phyloP scores from a whole-genome alignment of 1,140 invertebrate species.

The Vanessa tameamea region DNA sequence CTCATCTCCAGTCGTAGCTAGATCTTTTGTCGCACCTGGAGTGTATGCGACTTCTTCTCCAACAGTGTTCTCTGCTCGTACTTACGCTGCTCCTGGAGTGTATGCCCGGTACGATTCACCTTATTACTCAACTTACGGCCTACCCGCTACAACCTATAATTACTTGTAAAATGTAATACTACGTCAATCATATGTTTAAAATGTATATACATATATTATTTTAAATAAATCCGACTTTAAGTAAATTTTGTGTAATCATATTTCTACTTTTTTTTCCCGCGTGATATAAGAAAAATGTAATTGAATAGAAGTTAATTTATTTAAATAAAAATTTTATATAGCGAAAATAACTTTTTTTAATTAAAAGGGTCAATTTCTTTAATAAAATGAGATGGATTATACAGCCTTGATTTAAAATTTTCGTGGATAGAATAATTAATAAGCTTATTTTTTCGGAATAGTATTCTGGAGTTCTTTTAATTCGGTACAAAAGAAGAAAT shows the following conservation, averaged over 20 bases:
- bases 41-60: conserved; percentile 8
- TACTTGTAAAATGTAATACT: neutral
- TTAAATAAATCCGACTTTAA: conserved; percentile 1
- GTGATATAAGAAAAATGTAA: too few relatives aligned
- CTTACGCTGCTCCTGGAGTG: neutral
- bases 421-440: too few relatives aligned
- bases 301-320: too few relatives aligned
- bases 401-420: too few relatives aligned
- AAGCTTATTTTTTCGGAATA: too few relatives aligned
- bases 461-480: too few relatives aligned
- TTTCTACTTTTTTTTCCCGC: neutral
- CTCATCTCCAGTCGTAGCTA: conserved; percentile 14
- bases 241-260: neutral
- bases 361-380: too few relatives aligned
- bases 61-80: neutral
- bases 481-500: too few relatives aligned
- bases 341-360: too few relatives aligned
- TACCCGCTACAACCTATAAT: neutral
- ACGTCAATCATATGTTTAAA: neutral
- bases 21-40: conserved; percentile 2
- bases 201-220: neutral
- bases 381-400: too few relatives aligned
- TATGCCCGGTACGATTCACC: neutral
- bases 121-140: neutral
- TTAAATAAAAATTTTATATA: too few relatives aligned